phyloP scores from a whole-genome alignment of 2,888 invertebrate genomes.

The Amorpha juglandis region DNA sequence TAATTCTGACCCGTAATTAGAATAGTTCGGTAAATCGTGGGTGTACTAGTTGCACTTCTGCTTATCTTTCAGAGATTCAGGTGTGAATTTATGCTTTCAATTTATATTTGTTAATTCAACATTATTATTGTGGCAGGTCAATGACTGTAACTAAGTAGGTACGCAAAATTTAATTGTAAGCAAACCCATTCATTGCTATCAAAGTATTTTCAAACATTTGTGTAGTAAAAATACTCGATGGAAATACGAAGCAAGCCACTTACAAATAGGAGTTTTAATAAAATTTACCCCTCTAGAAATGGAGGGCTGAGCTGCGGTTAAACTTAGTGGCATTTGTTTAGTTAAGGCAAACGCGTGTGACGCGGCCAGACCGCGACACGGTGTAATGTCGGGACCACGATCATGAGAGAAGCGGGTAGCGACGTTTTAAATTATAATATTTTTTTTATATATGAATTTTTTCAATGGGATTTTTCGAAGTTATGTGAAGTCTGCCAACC shows the following conservation, averaged over 20 bases:
- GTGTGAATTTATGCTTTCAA: no score
- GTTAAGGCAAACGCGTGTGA: conserved; percentile 56
- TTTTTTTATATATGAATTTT: no score
- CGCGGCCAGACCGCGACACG: conserved; percentile 33
- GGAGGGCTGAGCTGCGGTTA: conserved; percentile 61
- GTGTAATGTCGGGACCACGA: neutral
- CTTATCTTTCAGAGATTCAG: no score
- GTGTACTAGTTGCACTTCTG: no score
- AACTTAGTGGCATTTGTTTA: conserved; percentile 66
- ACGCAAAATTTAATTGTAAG: neutral
- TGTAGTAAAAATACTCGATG: conserved; percentile 10
- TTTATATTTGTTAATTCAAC: no score
- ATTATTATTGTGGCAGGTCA: no score
- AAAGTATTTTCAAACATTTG: conserved; percentile 7
- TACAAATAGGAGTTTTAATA: conserved; percentile 37
- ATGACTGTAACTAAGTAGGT: no score
- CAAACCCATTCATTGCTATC: neutral
- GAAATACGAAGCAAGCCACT: neutral
- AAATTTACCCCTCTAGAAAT: conserved; percentile 60
- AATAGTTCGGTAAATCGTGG: no score
- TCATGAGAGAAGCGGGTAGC: conserved; percentile 11
- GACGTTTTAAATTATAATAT: no score
- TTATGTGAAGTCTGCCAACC: no score
- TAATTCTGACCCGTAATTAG: no score
- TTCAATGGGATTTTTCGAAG: no score